Conservation (phyloP, 2,797 vertebrate genomes). For the Vultur gryphus region DNA sequence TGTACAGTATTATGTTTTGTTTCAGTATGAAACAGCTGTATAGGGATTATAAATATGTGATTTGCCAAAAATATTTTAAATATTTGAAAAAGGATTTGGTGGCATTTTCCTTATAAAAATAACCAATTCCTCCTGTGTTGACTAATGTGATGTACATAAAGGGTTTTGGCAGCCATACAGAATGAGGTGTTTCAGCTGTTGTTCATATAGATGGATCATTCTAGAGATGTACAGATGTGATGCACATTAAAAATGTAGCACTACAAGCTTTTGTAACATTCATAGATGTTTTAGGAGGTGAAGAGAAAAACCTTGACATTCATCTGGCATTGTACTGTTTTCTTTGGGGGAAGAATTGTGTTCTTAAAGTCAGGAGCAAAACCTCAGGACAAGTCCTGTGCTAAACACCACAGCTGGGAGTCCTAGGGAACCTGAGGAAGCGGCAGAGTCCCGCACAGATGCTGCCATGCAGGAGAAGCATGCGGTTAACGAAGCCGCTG, state of each 20-base stretch:
- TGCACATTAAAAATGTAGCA: constrained; percentile 45
- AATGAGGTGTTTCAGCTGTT: constrained; percentile 59
- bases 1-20: neutral
- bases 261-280: constrained; percentile 14
- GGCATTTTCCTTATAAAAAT: constrained; percentile 57
- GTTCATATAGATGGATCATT: constrained; percentile 9
- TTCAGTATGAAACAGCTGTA: constrained; percentile 21
- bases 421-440: neutral
- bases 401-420: neutral
- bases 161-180: neutral
- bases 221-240: constrained; percentile 30
- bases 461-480: neutral
- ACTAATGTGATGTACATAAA: constrained; percentile 12
- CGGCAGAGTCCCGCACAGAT: neutral
- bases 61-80: constrained; percentile 57
- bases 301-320: constrained; percentile 30
- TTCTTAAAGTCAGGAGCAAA: constrained; percentile 4
- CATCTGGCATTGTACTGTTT: neutral
- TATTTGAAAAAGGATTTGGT: constrained; percentile 54
- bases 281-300: constrained; percentile 34
- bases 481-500: neutral
- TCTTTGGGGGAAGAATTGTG: neutral
- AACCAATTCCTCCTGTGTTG: constrained; percentile 49
- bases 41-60: constrained; percentile 41
- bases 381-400: neutral